Percentiles rank a stretch among this genome's conserved stretches.
Conservation (phyloP, 1,140 invertebrate species). For the Lethocerus indicus region DNA sequence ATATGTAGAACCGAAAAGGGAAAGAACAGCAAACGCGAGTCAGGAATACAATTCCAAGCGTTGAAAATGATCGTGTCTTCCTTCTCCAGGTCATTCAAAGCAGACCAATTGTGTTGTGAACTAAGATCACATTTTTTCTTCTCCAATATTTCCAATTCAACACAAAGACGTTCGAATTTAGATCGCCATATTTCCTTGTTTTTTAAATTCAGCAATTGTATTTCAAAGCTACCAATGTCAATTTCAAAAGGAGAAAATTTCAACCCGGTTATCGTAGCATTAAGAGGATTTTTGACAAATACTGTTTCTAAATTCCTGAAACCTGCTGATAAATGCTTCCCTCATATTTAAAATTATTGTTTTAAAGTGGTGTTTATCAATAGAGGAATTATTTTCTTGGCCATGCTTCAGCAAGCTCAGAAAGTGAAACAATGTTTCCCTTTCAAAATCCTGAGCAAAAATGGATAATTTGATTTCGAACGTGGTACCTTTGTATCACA, state of each 20-base stretch:
- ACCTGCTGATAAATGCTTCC: background rate
- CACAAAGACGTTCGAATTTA: constrained; percentile 18
- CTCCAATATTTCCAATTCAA: constrained; percentile 17
- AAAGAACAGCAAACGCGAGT: too few relatives aligned
- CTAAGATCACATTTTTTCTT: constrained; percentile 11
- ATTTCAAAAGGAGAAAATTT: constrained; percentile 13
- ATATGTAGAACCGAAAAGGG: too few relatives aligned
- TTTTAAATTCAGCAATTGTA: constrained; percentile 19
- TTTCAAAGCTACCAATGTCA: constrained; percentile 16
- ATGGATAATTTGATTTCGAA: constrained; percentile 5
- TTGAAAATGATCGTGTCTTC: background rate
- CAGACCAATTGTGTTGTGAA: constrained; percentile 6
- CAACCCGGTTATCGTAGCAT: constrained; percentile 5
- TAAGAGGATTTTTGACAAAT: background rate
- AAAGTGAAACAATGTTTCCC: constrained; percentile 2
- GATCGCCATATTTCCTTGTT: constrained; percentile 18
- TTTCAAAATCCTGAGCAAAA: background rate
- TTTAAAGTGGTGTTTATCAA: background rate
- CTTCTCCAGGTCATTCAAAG: constrained; percentile 1
- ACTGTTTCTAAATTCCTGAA: background rate
- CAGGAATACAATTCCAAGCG: constrained; percentile 1
- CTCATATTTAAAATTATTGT: background rate
- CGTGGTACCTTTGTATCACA: background rate
- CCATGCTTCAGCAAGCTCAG: background rate
- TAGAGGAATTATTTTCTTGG: background rate